Base-by-base conservation (phyloP, 1,140 invertebrate species). In the Oryctes rhinoceros region DNA sequence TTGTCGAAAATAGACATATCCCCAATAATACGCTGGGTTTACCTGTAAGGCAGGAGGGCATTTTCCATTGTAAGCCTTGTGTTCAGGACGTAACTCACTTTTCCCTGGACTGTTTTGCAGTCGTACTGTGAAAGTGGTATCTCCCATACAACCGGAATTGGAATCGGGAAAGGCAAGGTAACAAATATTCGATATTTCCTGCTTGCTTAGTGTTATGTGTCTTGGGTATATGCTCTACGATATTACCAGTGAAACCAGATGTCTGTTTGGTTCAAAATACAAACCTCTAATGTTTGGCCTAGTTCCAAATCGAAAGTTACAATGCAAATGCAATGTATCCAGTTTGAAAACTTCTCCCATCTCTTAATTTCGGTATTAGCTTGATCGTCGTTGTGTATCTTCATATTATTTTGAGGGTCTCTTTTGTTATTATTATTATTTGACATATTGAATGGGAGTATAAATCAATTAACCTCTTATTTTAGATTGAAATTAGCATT, bases 111-210 rank as follows among this genome's bases (percentile, higher is more conserved):
- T 90, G 49, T 87, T 88, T 49, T 91, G 89, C 71, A 93, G 83
- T 80, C 97, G 92, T 84, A 99, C 97, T 86, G 98, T 96, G 89
- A 99, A 99, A 87, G 96, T 96, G 44, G 98, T 99, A 88, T 99
- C 97, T 79, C 98, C 98, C 96, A 99, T 99, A 87, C 97, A 98
- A 65, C 97, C 97, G 71, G 97, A 98, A 89, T 99, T 99, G 0
- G 98, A 99, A 88, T 99, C 98, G 10, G 98, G 98, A 89, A 99
- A 99, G 11, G 98, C 97, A 85, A 99, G 91, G 88, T 99, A 99
- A 89, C 97, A 99, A 81, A 99, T 96, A 90, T 98, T 99, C 81
- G 95, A 96, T 88, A 96, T 97, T 90, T 99, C 98, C 90, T 96
- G 94, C 88, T 99, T 97, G 11, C 93, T 93, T 78, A 99, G 88